Evolutionary conservation across 2,888 invertebrate species (phyloP), one percentile per base, ranked within the genome.

Genomic region (Drosophila prolongata): DNA sequence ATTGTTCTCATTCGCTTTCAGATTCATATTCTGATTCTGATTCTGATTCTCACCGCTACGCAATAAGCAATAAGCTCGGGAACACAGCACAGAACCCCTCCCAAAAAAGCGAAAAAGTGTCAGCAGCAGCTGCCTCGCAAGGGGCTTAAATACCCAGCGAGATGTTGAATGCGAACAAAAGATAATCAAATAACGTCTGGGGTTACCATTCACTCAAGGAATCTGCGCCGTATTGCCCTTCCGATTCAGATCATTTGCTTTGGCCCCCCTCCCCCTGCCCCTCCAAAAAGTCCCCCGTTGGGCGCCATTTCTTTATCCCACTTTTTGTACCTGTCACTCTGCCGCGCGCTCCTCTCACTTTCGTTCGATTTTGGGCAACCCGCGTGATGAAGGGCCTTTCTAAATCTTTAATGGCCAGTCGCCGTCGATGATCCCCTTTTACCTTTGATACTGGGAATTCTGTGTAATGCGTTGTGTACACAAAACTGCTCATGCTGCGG

Each of bases 371-470:
- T 47, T 16, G 53, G 50, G 24, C 64, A 40, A 35, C 53, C 53
- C 42, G 47, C 30, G 47, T 35, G 62, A 53, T 35, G 65, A 64
- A 64, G 65, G 65, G 65, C 65, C 66, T 66, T 66, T 66, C 66
- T 64, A 66, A 66, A 66, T 66, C 53, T 66, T 66, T 64, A 66
- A 64, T 66, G 64, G 64, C 53, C 34, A 54, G 50, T 14, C 27
- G 56, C 27, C 14, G 30, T 16, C 47, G 47, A 47, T 61, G 60
- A 37, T 56, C 37, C 58, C 61, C 65, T 66, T 66, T 66, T 66
- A 66, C 65, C 61, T 52, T 40, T 52, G 34, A 13, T 52, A 10
- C 34, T 19, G 27, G 53, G 53, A 53, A 62, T 54, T 64, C 66
- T 66, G 40, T n/a, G 58, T 40, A 30, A 50, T 42, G 34, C 35